These are phyloP conservation scores for Polypterus bichir DNA, from an alignment of 2,113 vertebrate genomes.

Conservation along the genomic window DNA sequence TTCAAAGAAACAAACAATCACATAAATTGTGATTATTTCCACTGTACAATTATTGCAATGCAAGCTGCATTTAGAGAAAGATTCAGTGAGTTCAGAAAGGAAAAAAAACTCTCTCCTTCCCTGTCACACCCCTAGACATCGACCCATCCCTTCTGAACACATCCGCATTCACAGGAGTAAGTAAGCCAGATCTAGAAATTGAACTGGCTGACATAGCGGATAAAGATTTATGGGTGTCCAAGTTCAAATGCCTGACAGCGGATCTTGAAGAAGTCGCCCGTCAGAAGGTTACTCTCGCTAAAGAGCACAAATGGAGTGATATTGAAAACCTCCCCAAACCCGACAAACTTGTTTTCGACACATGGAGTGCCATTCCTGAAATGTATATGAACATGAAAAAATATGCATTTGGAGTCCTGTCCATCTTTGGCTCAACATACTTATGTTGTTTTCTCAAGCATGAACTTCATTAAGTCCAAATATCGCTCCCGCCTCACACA, in stretches of 20 bases:
- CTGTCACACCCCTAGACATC: constrained; percentile 12
- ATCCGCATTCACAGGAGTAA: constrained; percentile 13
- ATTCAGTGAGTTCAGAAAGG: constrained; percentile 23
- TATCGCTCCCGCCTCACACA: constrained; percentile 6
- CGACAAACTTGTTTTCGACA: constrained; percentile 17
- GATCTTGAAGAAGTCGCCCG: constrained; percentile 20
- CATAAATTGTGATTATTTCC: constrained; percentile 21
- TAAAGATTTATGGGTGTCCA: constrained; percentile 28
- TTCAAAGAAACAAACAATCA: constrained; percentile 22
- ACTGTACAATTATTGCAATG: constrained; percentile 15
- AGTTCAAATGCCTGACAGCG: no score
- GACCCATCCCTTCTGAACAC: constrained; percentile 12
- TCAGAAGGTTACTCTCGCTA: constrained; percentile 21
- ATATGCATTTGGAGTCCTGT: constrained; percentile 14
- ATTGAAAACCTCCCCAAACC: constrained; percentile 16
- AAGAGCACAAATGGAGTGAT: constrained; percentile 17
- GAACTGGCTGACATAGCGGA: constrained; percentile 19
- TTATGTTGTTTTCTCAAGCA: constrained; percentile 10
- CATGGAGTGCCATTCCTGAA: not conserved
- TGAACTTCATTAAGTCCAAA: constrained; percentile 22
- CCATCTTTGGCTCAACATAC: constrained; percentile 16
- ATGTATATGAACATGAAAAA: constrained; percentile 16
- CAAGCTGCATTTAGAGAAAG: constrained; percentile 22
- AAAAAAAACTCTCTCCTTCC: constrained; percentile 23
- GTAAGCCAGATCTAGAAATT: constrained; percentile 22